Evolutionary conservation across 1,140 invertebrate genomes (phyloP).

Genomic region (Andricus grossulariae): DNA sequence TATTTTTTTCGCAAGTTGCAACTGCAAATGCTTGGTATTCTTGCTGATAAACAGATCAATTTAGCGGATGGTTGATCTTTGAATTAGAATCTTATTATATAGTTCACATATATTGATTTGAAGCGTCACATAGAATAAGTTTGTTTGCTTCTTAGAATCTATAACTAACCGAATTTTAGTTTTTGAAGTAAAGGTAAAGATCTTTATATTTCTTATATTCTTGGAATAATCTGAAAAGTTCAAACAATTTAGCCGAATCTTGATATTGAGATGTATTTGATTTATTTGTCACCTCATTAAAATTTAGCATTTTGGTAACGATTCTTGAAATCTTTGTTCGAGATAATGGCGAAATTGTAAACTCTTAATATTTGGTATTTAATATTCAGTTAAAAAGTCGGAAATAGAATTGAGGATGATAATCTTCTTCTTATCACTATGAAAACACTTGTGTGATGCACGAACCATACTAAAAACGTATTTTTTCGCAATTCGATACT

Average conservation of each 20-base stretch:
- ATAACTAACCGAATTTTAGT: neutral
- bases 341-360: no score
- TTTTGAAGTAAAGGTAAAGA: neutral
- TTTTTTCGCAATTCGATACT: neutral
- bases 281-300: no score
- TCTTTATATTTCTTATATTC: neutral
- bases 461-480: neutral
- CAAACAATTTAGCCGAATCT: no score
- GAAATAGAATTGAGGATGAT: constrained; percentile 8
- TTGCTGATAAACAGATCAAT: constrained; percentile 23
- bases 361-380: no score
- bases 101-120: constrained; percentile 14
- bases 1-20: neutral
- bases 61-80: constrained; percentile 14
- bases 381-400: neutral
- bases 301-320: no score
- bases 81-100: neutral
- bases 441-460: constrained; percentile 20
- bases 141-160: neutral
- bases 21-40: neutral
- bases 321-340: no score
- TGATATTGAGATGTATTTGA: no score
- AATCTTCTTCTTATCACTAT: constrained; percentile 17
- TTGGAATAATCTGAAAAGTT: neutral
- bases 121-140: neutral